These are phyloP conservation scores for Melanerpes aurifrons DNA, from an alignment of 2,113 vertebrate genomes.

Conservation along the genomic window DNA sequence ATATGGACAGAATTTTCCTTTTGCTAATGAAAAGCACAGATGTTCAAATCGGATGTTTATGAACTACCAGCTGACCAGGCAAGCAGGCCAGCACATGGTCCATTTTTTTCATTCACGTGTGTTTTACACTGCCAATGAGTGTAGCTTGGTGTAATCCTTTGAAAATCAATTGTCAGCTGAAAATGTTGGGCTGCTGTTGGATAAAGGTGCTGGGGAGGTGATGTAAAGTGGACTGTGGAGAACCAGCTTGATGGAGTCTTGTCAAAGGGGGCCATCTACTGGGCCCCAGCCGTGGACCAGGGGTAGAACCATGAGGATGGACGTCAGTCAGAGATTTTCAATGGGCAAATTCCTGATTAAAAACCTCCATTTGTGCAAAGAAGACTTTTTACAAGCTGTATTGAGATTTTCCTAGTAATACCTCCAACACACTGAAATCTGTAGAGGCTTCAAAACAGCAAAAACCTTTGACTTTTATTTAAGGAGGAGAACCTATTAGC, in stretches of 20 bases:
- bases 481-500: neutral
- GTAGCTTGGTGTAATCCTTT: neutral
- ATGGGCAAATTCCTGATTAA: neutral
- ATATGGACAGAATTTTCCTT: neutral
- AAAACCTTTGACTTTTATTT: neutral
- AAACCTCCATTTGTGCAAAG: neutral
- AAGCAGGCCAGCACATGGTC: neutral
- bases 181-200: neutral
- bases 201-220: neutral
- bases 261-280: conserved; percentile 62
- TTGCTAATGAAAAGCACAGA: neutral
- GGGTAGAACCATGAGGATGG: neutral
- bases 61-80: neutral
- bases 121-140: neutral
- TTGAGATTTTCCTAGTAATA: neutral
- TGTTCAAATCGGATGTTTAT: neutral
- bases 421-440: neutral
- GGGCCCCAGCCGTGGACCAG: neutral
- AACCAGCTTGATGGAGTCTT: neutral
- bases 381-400: neutral
- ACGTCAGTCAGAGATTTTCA: neutral
- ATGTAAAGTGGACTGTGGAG: neutral
- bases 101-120: neutral
- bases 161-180: neutral
- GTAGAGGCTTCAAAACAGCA: neutral